Evolutionary conservation across 2,888 invertebrate genomes (phyloP).

Genomic region (Boloria selene): DNA sequence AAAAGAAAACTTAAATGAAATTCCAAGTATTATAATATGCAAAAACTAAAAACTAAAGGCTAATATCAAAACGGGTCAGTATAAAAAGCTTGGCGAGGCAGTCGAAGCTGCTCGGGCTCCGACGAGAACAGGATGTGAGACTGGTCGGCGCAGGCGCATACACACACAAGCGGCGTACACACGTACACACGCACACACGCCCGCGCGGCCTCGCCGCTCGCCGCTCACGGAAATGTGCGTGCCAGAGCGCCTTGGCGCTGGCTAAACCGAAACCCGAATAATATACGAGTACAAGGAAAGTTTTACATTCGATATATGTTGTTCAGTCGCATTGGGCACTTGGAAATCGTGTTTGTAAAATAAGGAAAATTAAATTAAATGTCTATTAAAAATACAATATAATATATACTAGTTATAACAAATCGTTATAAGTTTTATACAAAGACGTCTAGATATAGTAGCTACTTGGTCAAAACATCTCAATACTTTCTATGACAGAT

Average conservation of each 20-base stretch:
- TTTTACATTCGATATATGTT: conserved; percentile 24
- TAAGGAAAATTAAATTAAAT: background rate
- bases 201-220: conserved; percentile 70
- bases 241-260: conserved; percentile 53
- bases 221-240: conserved; percentile 80
- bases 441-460: too few species aligned
- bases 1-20: conserved; percentile 5
- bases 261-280: conserved; percentile 47
- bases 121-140: conserved; percentile 82
- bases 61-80: conserved; percentile 54
- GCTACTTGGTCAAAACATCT: too few species aligned
- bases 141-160: conserved; percentile 68
- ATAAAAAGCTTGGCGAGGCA: conserved; percentile 78
- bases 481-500: too few species aligned
- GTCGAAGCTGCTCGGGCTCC: conserved; percentile 71
- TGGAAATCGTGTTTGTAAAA: background rate
- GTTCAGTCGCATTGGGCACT: conserved; percentile 3
- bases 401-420: background rate
- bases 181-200: conserved; percentile 56
- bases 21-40: conserved; percentile 14
- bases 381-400: conserved; percentile 7
- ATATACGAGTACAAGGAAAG: conserved; percentile 37
- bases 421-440: too few species aligned
- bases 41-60: conserved; percentile 34
- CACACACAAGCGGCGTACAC: conserved; percentile 42